Conservation (phyloP, 2,888 invertebrate genomes). For the Frankliniella intonsa region DNA sequence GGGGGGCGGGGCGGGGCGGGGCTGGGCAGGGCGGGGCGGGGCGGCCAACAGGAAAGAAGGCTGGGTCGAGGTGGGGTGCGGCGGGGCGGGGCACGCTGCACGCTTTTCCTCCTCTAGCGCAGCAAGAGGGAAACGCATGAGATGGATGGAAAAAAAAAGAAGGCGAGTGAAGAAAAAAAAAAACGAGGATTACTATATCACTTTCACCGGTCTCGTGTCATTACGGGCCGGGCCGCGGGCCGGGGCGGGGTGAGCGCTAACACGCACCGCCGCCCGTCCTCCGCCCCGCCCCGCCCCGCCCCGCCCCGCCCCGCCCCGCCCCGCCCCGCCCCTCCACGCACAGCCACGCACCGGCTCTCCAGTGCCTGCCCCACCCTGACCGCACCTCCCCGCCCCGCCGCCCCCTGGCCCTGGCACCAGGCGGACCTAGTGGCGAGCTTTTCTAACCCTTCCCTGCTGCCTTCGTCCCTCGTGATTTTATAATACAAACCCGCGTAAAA, state of each 20-base stretch:
- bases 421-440: no score
- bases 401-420: no score
- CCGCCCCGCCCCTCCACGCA: background rate
- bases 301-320: background rate
- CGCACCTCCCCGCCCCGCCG: no score
- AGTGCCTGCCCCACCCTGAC: background rate
- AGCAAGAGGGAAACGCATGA: background rate
- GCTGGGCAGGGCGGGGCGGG: no score
- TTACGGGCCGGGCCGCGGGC: background rate
- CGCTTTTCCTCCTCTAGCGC: background rate
- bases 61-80: background rate
- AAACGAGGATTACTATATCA: constrained; percentile 10
- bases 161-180: background rate
- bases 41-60: no score
- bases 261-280: background rate
- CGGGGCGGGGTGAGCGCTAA: no score
- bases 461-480: no score
- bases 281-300: background rate
- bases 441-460: no score
- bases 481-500: no score
- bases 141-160: background rate
- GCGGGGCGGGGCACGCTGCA: background rate
- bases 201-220: background rate
- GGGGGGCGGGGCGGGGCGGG: no score
- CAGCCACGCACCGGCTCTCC: background rate